These are phyloP conservation scores for Probaryconus sp. DNA, from an alignment of 1,140 invertebrate species.

Conservation along the genomic window DNA sequence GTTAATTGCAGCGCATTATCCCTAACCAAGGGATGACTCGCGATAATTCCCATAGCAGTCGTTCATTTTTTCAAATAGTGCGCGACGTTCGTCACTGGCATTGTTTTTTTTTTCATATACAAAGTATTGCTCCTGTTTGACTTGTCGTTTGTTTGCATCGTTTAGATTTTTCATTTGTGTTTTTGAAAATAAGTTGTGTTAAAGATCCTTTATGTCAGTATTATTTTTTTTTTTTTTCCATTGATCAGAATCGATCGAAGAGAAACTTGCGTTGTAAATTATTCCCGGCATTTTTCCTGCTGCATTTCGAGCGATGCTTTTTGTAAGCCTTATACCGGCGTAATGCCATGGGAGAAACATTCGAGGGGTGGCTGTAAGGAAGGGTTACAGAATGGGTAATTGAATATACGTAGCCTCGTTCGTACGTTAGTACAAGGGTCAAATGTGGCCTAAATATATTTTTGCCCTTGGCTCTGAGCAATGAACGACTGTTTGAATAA, in stretches of 20 bases:
- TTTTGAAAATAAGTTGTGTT: too few species aligned
- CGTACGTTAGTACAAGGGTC: slow-evolving; percentile 38
- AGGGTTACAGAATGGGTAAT: slow-evolving; percentile 47
- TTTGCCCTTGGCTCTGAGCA: slow-evolving; percentile 25
- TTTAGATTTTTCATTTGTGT: slow-evolving; percentile 37
- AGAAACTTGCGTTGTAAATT: too few species aligned
- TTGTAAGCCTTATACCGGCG: slow-evolving; percentile 3
- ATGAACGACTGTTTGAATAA: slow-evolving; percentile 34
- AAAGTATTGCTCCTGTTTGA: slow-evolving; percentile 13
- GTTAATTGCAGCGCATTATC: slow-evolving; percentile 49
- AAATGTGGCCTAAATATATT: slow-evolving; percentile 50
- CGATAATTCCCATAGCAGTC: slow-evolving; percentile 40
- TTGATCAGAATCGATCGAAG: too few species aligned
- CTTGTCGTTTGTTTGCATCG: background rate
- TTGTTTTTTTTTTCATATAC: slow-evolving; percentile 57
- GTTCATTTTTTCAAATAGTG: slow-evolving; percentile 60
- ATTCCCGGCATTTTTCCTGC: too few species aligned
- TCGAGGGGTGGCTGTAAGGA: slow-evolving; percentile 28
- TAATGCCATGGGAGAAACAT: slow-evolving; percentile 29
- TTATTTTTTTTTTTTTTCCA: too few species aligned
- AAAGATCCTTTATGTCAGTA: too few species aligned
- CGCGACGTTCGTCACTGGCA: slow-evolving; percentile 43
- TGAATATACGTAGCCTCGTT: slow-evolving; percentile 31
- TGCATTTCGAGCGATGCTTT: slow-evolving; percentile 4
- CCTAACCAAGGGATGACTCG: slow-evolving; percentile 36